Base-by-base conservation (phyloP, 2,888 invertebrate species). In the Diadegma fenestrale region DNA sequence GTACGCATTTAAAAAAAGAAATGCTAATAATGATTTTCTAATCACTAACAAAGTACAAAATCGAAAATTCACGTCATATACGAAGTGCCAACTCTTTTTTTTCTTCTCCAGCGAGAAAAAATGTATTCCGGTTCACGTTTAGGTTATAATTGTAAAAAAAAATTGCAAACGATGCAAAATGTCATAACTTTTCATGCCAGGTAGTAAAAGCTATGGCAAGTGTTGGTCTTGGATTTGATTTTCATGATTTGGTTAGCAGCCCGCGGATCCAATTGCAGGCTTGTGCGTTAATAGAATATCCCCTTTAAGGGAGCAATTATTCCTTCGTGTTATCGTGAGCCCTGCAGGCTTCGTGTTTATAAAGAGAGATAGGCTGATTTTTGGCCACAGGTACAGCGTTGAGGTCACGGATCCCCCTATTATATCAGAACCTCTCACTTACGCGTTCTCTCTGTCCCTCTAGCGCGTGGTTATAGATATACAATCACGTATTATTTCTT, bases 261-360 rank as follows among this genome's bases (percentile, higher is more conserved):
- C 17, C 43, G 2, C 26, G 61, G 61, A 66, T 68, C 66, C 73
- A 66, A 75, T 80, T 73, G 64, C 54, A 48, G 12, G 17, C 12
- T n/a, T 17, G 45, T 19, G 17, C 41, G 45, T 43, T 68, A 68
- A 80, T 58, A 73, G 58, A 68, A 75, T 68, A 75, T 73, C 54
- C 33, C 43, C 80, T 80, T 75, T 45, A 75, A 80, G 68, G 54
- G 41, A 54, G 66, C 43, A 73, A 80, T 75, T 68, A 19, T 63
- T 22, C n/a, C 19, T 45, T 19, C 41, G 58, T 37, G 33, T 43
- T 58, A 26, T 58, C 26, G 26, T 73, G 43, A 61, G 26, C 37
- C 41, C 43, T 14, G 6, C n/a, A 30, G 22, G 45, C 22, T 63
- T 30, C 30, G 43, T 26, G 66, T 66, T 43, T 73, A 19, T 75